Evolutionary conservation across 2,797 vertebrate species (phyloP), one percentile per base, ranked within the genome.

Genomic region (Balearica regulorum): DNA sequence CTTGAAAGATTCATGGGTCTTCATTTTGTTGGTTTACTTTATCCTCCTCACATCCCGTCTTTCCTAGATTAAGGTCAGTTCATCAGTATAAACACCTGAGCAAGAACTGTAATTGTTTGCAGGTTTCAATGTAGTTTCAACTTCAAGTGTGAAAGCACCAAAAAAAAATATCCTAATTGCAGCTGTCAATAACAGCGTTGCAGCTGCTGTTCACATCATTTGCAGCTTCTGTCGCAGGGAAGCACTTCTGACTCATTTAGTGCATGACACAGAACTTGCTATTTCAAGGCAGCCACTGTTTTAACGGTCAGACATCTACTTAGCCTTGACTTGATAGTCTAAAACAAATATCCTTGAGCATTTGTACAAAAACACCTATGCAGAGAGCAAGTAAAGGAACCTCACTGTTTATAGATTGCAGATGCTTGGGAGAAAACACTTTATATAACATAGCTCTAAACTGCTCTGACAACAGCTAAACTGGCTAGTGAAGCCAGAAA

Each of bases 261-360:
- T 22, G 25, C n/a, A 20, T 16, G 77, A 70, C 73, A 55, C 26
- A 89, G 70, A 83, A 90, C 46, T 93, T 80, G 28, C 31, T 94
- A 55, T 90, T 95, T 95, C 75, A 73, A 90, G 81, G 77, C 70
- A 91, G 83, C 29, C 60, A 37, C 53, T 49, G 53, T 87, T 94
- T 94, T 66, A 90, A 86, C 51, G 66, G 70, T 72, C 88, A 92
- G 94, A 87, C 75, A 80, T 85, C 88, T 94, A 82, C 83, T 84
- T 75, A 93, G 71, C 96, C 94, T 95, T 96, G 86, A 77, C 91
- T 80, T 90, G 90, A 95, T 90, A 96, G 75, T 71, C 88, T 87
- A 90, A 95, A 94, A 92, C 96, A 96, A 95, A 95, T 87, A 95
- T 80, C 83, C 90, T 94, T 94, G 90, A 90, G 81, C 66, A 89